Base-by-base conservation (phyloP, 1,140 invertebrate species). In the Drosophila navojoa region DNA sequence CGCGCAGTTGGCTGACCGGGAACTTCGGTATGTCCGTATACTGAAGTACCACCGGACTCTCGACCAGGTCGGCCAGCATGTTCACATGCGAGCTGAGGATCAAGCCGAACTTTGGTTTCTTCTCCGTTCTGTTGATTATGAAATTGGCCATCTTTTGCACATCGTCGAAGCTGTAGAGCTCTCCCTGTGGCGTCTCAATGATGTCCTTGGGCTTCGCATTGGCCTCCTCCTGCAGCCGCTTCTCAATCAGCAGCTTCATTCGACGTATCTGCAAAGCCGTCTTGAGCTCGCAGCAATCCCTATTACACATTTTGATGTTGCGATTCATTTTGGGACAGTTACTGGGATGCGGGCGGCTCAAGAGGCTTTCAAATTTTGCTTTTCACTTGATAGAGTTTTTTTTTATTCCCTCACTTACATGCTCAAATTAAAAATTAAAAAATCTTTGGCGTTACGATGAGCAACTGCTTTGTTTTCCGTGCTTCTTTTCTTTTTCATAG, bases 1-100 rank as follows among this genome's bases (percentile, higher is more conserved):
- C 97, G 74, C 95, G 94, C 0, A 98, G 97, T 52, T 95, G 96
- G 60, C 96, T 97, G 6, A 95, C 92, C 0, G 98, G 97, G 90
- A 99, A 99, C 86, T 97, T 94, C 1, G 98, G 98, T 61, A 99
- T 98, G 2, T 96, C 94, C 63, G 95, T 94, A 85, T 98, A 99
- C 0, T 95, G 94, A 79, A 99, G 96, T 19, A 93, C 92, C 55
- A 95, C 93, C 45, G 94, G 93, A 6, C 98, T 93, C 35, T 94
- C 93, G 19, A 99, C 93, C 19, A 93, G 93, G 42, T 98, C 96
- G 1, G 95, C 96, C 15, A 99, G 91, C 91, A 95, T 96, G 95
- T 85, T 22, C 1, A 99, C 93, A 79, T 98, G 97, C 6, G 97
- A 97, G 5, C 98, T 98, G 91, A 98, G 98, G 76, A 99, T 97